Evolutionary conservation across 2,888 invertebrate genomes (phyloP).

Genomic region (Lasioglossum malachurum): DNA sequence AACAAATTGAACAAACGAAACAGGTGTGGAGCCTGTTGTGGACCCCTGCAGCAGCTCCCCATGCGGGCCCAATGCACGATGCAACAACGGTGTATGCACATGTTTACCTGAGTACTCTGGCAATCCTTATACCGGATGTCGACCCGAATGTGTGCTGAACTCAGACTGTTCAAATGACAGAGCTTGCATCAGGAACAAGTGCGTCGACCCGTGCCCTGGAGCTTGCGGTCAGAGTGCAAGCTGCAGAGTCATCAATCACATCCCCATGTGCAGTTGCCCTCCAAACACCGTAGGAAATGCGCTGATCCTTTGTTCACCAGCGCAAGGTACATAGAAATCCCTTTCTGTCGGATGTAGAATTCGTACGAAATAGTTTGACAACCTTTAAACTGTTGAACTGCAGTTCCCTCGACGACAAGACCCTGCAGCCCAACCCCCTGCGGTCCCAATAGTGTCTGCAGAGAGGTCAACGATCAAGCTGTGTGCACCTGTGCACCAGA

Average conservation of each 20-base stretch:
- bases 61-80: slow-evolving; percentile 89
- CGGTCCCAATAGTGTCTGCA: slow-evolving; percentile 91
- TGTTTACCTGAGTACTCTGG: slow-evolving; percentile 88
- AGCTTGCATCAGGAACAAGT: slow-evolving; percentile 85
- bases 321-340: slow-evolving; percentile 83
- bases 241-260: slow-evolving; percentile 90
- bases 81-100: slow-evolving; percentile 87
- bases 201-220: slow-evolving; percentile 88
- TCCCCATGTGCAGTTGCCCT: slow-evolving; percentile 87
- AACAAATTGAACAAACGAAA: background rate
- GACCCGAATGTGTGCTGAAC: slow-evolving; percentile 84
- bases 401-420: slow-evolving; percentile 86
- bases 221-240: slow-evolving; percentile 91
- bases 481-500: slow-evolving; percentile 91
- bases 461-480: slow-evolving; percentile 86
- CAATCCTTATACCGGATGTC: slow-evolving; percentile 85
- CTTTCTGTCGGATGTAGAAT: background rate
- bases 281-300: slow-evolving; percentile 90
- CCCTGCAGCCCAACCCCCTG: slow-evolving; percentile 93
- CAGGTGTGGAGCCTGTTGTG: slow-evolving; percentile 31
- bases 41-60: slow-evolving; percentile 90
- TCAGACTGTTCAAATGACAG: slow-evolving; percentile 83
- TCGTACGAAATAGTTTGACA: background rate
- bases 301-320: slow-evolving; percentile 87
- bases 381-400: slow-evolving; percentile 19